Evolutionary conservation across 2,888 invertebrate genomes (phyloP).

Genomic region (Ferrisia virgata): DNA sequence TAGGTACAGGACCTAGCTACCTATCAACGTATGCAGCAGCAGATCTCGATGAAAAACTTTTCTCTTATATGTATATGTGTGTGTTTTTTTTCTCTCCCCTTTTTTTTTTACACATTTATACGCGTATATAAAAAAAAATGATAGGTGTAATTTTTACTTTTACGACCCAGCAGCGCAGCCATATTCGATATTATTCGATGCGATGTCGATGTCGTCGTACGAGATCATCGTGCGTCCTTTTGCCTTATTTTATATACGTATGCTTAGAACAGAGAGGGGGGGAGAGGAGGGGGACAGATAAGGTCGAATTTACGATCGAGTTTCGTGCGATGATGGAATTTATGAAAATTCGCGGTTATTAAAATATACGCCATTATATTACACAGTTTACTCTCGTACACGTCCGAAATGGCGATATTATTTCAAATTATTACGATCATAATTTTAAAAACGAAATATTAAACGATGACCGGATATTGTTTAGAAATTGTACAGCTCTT

Average conservation of each 20-base stretch:
- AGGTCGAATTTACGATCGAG: not conserved
- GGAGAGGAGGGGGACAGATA: not conserved
- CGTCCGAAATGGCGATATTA: too few relatives aligned
- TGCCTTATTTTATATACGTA: too few relatives aligned
- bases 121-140: not conserved
- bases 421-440: too few relatives aligned
- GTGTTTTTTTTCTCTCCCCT: too few relatives aligned
- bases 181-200: not conserved
- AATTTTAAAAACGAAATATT: not conserved
- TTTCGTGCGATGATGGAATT: not conserved
- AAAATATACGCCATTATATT: not conserved
- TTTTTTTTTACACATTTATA: too few relatives aligned
- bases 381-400: not conserved
- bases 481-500: not conserved
- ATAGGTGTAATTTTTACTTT: not conserved
- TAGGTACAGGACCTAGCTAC: too few relatives aligned
- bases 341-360: conserved; percentile 4
- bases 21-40: too few relatives aligned
- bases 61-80: too few relatives aligned
- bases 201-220: too few relatives aligned
- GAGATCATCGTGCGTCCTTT: too few relatives aligned
- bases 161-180: too few relatives aligned
- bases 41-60: not conserved
- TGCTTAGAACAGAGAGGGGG: too few relatives aligned
- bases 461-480: not conserved